Percentiles rank a stretch among this genome's conserved stretches.
Conservation (phyloP, 2,113 vertebrate species). For the Cephalopterus ornatus region DNA sequence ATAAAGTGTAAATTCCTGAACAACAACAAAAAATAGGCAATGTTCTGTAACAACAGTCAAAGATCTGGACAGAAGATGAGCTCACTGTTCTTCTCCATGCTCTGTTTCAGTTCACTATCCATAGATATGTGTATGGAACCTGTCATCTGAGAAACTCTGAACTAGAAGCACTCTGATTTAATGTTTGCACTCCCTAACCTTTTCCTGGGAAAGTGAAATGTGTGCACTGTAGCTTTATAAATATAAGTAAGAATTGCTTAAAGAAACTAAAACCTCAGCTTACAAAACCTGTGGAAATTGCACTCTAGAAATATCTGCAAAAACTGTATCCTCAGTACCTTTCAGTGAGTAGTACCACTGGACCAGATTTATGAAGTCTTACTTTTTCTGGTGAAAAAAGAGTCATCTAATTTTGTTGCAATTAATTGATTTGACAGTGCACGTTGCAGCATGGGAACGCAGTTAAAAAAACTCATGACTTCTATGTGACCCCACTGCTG, state of each 20-base stretch:
- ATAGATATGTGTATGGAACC: not conserved
- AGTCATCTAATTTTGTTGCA: not conserved
- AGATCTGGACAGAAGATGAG: not conserved
- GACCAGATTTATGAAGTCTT: not conserved
- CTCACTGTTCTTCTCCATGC: not conserved
- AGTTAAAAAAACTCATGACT: rapidly evolving
- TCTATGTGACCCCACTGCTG: not conserved
- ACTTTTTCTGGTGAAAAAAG: not conserved
- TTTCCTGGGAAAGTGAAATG: not conserved
- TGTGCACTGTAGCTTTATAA: not conserved
- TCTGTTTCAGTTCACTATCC: not conserved
- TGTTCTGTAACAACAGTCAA: not conserved
- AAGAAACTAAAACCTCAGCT: not conserved
- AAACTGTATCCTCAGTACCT: not conserved
- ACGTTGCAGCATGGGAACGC: rapidly evolving
- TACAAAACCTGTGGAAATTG: not conserved
- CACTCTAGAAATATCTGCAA: not conserved
- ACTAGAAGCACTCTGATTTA: not conserved
- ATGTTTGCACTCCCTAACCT: not conserved
- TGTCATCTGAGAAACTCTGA: not conserved
- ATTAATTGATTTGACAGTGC: not conserved
- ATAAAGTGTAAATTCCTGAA: not conserved
- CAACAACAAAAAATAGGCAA: not conserved
- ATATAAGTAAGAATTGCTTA: not conserved
- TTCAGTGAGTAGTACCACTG: not conserved